Conservation (phyloP, 2,113 vertebrate genomes). For the Phalacrocorax pelagicus region DNA sequence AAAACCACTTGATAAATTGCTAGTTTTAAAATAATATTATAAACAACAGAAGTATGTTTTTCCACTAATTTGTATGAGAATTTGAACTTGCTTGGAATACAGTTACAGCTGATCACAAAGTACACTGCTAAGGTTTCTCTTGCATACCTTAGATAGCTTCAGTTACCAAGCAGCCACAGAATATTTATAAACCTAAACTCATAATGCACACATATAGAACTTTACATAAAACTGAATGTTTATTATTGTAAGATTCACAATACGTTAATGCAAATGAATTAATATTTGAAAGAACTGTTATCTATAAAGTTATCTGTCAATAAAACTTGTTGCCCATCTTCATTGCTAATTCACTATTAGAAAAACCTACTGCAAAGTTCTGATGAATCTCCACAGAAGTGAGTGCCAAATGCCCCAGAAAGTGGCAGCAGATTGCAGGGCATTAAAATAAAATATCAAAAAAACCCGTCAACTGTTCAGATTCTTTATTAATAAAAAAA, state of each 20-base stretch:
- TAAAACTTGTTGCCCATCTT: background rate
- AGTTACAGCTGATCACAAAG: slow-evolving; percentile 40
- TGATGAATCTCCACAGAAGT: background rate
- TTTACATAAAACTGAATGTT: background rate
- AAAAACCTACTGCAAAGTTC: background rate
- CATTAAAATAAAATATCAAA: background rate
- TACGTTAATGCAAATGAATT: background rate
- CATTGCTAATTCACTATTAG: background rate
- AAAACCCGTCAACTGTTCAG: background rate
- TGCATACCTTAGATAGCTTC: background rate
- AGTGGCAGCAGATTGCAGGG: background rate
- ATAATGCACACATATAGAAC: background rate
- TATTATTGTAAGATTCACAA: background rate
- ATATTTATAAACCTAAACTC: background rate
- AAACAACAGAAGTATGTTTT: slow-evolving; percentile 63
- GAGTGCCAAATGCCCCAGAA: background rate
- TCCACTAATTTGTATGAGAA: slow-evolving; percentile 61
- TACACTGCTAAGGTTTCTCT: slow-evolving; percentile 27
- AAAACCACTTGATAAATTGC: slow-evolving; percentile 68
- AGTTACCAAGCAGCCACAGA: background rate
- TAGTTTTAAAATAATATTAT: slow-evolving; percentile 60
- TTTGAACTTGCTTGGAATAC: slow-evolving; percentile 62
- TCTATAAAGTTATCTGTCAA: no score
- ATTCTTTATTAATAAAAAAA: background rate
- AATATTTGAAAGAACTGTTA: background rate